phyloP scores from a whole-genome alignment of 2,888 invertebrate species.

The Yponomeuta plumbellus region DNA sequence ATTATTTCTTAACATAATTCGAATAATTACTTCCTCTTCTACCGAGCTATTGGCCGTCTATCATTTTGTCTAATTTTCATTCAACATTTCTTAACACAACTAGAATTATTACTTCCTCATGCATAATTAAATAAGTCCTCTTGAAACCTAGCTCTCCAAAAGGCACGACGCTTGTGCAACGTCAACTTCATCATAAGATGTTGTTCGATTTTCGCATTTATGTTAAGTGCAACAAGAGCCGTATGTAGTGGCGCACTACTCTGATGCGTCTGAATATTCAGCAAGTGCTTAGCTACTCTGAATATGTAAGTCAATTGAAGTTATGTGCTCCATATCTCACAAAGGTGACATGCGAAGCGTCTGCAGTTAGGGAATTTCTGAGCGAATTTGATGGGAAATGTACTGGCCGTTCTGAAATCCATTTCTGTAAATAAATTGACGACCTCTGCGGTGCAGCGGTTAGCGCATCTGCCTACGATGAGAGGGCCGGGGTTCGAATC shows the following conservation, averaged over 20 bases:
- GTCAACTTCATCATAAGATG: neutral
- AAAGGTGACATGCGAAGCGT: neutral
- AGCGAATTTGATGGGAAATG: neutral
- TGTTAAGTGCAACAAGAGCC: neutral
- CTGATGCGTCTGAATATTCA: neutral
- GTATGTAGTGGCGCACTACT: neutral
- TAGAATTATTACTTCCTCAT: neutral
- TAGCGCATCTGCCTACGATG: no score
- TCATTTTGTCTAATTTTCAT: neutral
- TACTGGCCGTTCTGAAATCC: neutral
- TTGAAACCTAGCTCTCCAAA: neutral
- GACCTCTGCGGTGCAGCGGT: no score
- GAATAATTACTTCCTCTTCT: no score
- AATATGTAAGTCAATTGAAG: slow-evolving; percentile 1
- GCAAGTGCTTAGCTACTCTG: neutral
- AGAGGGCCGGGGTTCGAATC: no score
- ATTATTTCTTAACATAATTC: no score
- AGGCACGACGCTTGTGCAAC: neutral
- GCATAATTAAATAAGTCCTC: neutral
- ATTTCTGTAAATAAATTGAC: no score
- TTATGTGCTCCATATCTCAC: neutral
- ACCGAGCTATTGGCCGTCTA: no score
- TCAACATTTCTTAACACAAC: neutral
- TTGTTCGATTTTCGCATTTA: neutral
- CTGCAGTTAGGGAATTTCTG: neutral